Percentiles rank a stretch among this genome's conserved stretches.
Conservation (phyloP, 1,140 invertebrate species). For the Saccostrea glomerata region DNA sequence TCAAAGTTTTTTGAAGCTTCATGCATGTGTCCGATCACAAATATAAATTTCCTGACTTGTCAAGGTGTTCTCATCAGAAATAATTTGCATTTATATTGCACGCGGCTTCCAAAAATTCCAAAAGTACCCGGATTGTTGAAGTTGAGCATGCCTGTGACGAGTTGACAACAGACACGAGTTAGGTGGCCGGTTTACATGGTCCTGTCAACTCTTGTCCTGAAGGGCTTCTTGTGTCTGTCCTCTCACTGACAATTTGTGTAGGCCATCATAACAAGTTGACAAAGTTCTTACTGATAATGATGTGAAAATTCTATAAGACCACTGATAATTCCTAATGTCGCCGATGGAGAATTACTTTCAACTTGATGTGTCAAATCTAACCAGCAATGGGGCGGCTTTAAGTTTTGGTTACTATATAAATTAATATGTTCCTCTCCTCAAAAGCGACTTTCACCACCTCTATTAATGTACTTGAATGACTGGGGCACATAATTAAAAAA, state of each 20-base stretch:
- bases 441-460: neutral
- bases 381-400: neutral
- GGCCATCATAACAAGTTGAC: neutral
- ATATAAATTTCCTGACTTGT: neutral
- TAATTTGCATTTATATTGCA: slow-evolving; percentile 9
- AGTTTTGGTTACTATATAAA: neutral
- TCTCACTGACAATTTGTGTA: slow-evolving; percentile 14
- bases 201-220: neutral
- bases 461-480: slow-evolving; percentile 9
- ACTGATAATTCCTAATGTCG: slow-evolving; percentile 17
- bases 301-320: neutral
- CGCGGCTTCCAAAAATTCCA: neutral
- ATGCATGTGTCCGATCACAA: neutral
- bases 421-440: neutral
- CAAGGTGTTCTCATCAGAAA: neutral
- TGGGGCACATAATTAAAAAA: slow-evolving; percentile 29
- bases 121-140: neutral
- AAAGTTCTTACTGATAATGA: slow-evolving; percentile 34
- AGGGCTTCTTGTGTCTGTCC: neutral
- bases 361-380: neutral
- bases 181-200: neutral
- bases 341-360: slow-evolving; percentile 5
- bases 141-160: neutral
- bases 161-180: neutral
- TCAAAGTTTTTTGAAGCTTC: neutral